Evolutionary conservation across 2,888 invertebrate species (phyloP).

Genomic region (Dichetophora obliterata): DNA sequence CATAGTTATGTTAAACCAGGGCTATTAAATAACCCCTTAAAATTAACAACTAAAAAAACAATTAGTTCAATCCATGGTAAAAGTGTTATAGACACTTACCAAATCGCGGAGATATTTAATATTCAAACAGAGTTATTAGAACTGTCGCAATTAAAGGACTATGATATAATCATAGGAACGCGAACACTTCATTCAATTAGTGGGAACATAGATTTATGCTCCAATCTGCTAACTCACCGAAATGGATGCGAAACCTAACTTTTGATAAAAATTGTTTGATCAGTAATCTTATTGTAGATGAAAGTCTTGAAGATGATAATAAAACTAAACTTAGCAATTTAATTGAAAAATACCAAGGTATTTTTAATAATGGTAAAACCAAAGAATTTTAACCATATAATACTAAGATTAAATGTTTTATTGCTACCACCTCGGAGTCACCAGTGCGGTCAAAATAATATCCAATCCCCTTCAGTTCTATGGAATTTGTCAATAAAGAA

Average conservation of each 20-base stretch:
- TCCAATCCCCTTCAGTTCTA: background rate
- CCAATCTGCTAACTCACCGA: background rate
- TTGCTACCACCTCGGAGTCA: no score
- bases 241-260: background rate
- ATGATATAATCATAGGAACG: conserved; percentile 3
- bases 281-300: no score
- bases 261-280: no score
- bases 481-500: background rate
- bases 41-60: background rate
- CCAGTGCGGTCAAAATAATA: no score
- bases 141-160: background rate
- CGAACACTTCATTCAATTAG: background rate
- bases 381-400: no score
- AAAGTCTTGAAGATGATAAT: no score
- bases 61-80: background rate
- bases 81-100: background rate
- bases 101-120: background rate
- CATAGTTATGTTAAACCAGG: background rate
- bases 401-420: no score
- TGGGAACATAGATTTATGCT: background rate
- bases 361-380: no score
- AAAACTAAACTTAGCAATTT: background rate
- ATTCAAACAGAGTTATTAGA: background rate
- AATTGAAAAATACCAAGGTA: background rate
- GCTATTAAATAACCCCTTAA: background rate